Evolutionary conservation across 2,797 vertebrate genomes (phyloP).

Genomic region (Peromyscus eremicus): DNA sequence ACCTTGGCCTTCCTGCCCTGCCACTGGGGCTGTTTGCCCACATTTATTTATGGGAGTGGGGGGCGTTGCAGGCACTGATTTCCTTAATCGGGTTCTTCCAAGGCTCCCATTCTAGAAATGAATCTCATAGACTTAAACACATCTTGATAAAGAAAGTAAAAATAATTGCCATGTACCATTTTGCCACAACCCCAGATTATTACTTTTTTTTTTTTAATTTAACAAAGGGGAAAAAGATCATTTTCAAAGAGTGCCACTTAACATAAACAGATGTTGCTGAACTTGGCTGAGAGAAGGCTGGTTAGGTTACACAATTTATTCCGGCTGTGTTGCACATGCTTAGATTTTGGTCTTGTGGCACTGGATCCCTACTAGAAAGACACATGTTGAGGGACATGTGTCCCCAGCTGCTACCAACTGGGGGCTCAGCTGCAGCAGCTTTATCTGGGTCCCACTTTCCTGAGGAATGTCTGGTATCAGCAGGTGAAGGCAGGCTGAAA

Average conservation of each 20-base stretch:
- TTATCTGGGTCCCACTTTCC: accelerated
- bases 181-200: slow-evolving; percentile 71
- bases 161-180: neutral
- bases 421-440: neutral
- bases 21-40: slow-evolving; percentile 83
- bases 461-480: accelerated
- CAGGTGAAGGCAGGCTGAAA: neutral
- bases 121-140: slow-evolving; percentile 74
- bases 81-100: slow-evolving; percentile 79
- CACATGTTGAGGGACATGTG: accelerated
- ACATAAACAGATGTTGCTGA: slow-evolving; percentile 47
- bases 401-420: neutral
- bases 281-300: neutral
- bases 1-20: neutral
- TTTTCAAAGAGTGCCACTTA: slow-evolving; percentile 56
- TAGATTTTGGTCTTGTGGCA: neutral
- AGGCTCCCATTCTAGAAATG: slow-evolving; percentile 75
- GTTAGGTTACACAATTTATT: neutral
- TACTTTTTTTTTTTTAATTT: neutral
- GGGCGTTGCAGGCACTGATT: slow-evolving; percentile 64
- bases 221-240: neutral
- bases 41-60: slow-evolving; percentile 75
- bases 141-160: slow-evolving; percentile 75
- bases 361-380: neutral
- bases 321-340: neutral